Conservation (phyloP, 2,797 vertebrate genomes). For the Lithobates pipiens region DNA sequence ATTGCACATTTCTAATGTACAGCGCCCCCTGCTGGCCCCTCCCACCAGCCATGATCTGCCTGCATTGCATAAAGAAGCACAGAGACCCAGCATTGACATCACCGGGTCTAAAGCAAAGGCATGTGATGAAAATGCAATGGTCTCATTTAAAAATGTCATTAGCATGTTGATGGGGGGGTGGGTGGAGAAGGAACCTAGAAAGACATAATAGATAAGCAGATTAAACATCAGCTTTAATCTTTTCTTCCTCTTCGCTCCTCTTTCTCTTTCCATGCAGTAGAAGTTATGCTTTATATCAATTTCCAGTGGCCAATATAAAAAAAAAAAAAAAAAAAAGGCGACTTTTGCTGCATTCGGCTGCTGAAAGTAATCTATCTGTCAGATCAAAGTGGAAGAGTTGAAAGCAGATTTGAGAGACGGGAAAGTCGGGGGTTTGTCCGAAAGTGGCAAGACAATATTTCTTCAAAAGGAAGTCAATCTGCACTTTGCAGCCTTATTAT, state of each 20-base stretch:
- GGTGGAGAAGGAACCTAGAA: too few species aligned
- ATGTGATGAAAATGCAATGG: too few species aligned
- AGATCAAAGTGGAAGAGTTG: conserved; percentile 40
- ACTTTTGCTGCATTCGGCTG: conserved; percentile 58
- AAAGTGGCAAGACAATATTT: conserved; percentile 60
- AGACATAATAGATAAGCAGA: too few species aligned
- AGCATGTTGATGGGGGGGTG: too few species aligned
- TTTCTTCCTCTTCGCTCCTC: neutral
- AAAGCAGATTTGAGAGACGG: conserved; percentile 60
- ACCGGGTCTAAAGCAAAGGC: too few species aligned
- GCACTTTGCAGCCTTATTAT: conserved; percentile 25
- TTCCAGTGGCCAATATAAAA: conserved; percentile 51
- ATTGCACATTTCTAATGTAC: too few species aligned
- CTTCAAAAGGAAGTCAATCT: conserved; percentile 56
- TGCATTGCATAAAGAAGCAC: too few species aligned
- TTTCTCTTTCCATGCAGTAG: conserved; percentile 49
- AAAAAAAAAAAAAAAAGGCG: conserved; percentile 60
- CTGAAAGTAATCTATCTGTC: conserved; percentile 65
- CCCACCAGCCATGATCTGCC: too few species aligned
- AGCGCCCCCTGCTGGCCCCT: too few species aligned
- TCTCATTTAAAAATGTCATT: too few species aligned
- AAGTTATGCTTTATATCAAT: conserved; percentile 48
- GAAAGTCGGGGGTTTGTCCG: conserved; percentile 55
- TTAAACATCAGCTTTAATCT: neutral
- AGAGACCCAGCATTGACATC: too few species aligned